Evolutionary conservation across 2,888 invertebrate species (phyloP), one percentile per base, ranked within the genome.

Genomic region (Drosophila affinis): DNA sequence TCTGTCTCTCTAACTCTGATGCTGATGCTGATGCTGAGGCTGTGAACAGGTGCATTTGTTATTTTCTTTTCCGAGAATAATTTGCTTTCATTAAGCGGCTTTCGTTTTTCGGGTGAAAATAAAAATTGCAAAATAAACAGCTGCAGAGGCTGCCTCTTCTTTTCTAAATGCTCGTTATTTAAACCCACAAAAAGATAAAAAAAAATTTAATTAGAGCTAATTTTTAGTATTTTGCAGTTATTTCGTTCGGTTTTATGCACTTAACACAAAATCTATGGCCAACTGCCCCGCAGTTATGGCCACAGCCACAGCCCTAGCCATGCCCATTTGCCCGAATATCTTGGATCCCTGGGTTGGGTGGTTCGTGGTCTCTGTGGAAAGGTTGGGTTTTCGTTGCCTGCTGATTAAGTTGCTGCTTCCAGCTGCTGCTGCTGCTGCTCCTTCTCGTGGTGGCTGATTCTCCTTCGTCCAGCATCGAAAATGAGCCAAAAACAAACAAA

Each of bases 321-420:
- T 24, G 27, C 54, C 59, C 49, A 18, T 24, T 21, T 65, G n/a
- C n/a, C 7, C 12, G 12, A 21, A 44, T 18, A 44, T 44, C 34
- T 39, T 21, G 61, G 21, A 34, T 34, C 34, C 45, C 55, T 55
- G 49, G 67, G 62, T 24, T 67, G 67, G 57, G 62, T 54, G 76
- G 73, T 57, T 73, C 63, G 72, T 75, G 10, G 57, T 34, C 55
- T 65, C 76, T 80, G 84, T 74, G 81, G 65, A 62, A 61, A 69
- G 67, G 75, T 55, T 39, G 52, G 76, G 39, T 39, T 70, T 76
- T 62, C 48, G 59, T 49, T 71, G 67, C 72, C 75, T 63, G 83
- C 83, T 83, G 83, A 83, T 83, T 83, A 83, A 83, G 83, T 86
- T 83, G 83, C 88, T 88, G 59, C 59, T 58, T 55, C 58, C 68